These are phyloP conservation scores for Hydrotaea diabolus DNA, from an alignment of 2,888 invertebrate species.

Conservation along the genomic window DNA sequence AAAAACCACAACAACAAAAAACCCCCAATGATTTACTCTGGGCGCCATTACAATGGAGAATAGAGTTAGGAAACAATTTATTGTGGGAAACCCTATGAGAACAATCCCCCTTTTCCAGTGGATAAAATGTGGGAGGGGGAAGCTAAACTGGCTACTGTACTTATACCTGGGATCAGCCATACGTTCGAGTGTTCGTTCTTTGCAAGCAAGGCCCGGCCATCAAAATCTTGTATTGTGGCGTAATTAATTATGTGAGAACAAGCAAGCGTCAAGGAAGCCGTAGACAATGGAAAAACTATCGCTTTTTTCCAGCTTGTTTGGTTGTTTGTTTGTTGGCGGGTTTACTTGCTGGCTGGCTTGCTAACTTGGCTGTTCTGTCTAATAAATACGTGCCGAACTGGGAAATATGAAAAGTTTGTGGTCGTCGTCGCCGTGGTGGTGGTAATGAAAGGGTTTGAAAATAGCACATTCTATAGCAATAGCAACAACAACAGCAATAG, in stretches of 20 bases:
- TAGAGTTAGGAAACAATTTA: background rate
- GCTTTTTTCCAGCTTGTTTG: background rate
- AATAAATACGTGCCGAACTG: slow-evolving; percentile 52
- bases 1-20: background rate
- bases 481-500: slow-evolving; percentile 24
- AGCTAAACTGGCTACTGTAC: background rate
- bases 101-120: background rate
- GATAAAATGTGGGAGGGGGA: background rate
- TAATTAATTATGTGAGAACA: slow-evolving; percentile 50
- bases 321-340: background rate
- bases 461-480: slow-evolving; percentile 14
- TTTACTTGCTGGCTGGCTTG: background rate
- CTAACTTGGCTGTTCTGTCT: background rate
- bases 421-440: slow-evolving; percentile 7
- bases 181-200: slow-evolving; percentile 18
- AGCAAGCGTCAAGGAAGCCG: slow-evolving; percentile 30
- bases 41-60: background rate
- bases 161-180: background rate
- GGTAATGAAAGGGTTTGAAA: slow-evolving; percentile 29
- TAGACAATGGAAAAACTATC: slow-evolving; percentile 44
- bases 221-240: slow-evolving; percentile 25
- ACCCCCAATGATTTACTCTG: background rate
- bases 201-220: slow-evolving; percentile 31
- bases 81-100: slow-evolving; percentile 23
- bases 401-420: slow-evolving; percentile 25